These are phyloP conservation scores for Gymnorhina tibicen DNA, from an alignment of 2,113 vertebrate genomes.

Conservation along the genomic window DNA sequence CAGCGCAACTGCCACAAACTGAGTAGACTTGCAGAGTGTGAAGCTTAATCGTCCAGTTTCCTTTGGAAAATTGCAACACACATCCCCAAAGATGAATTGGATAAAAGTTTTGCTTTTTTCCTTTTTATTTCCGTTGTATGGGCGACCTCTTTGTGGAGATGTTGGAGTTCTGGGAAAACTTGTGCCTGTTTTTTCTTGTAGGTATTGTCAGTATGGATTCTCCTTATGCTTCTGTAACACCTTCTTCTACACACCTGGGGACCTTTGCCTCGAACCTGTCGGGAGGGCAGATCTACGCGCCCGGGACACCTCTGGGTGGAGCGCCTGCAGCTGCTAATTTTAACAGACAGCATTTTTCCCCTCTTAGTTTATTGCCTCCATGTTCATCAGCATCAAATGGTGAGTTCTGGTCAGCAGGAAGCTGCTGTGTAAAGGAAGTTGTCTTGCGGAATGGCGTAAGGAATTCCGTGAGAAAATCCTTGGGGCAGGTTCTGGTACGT, in stretches of 20 bases:
- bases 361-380: conserved; percentile 93
- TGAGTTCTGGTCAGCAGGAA: conserved; percentile 36
- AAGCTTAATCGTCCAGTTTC: background rate
- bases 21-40: background rate
- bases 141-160: accelerated
- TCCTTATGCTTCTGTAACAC: conserved; percentile 78
- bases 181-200: conserved; percentile 15
- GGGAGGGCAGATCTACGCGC: conserved; percentile 89
- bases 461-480: background rate
- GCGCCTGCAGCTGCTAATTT: conserved; percentile 88
- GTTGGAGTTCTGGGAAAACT: background rate
- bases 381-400: conserved; percentile 90
- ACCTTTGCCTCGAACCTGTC: conserved; percentile 93
- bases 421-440: accelerated
- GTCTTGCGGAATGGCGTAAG: accelerated
- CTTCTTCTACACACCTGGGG: conserved; percentile 85
- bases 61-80: background rate
- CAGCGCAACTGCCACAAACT: background rate
- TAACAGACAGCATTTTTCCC: conserved; percentile 98
- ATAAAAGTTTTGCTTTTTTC: background rate
- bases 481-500: background rate
- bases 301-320: conserved; percentile 83
- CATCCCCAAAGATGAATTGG: accelerated
- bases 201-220: conserved; percentile 86
- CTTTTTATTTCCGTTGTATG: accelerated